Evolutionary conservation across 2,888 invertebrate species (phyloP).

Genomic region (Boloria euphrosyne): DNA sequence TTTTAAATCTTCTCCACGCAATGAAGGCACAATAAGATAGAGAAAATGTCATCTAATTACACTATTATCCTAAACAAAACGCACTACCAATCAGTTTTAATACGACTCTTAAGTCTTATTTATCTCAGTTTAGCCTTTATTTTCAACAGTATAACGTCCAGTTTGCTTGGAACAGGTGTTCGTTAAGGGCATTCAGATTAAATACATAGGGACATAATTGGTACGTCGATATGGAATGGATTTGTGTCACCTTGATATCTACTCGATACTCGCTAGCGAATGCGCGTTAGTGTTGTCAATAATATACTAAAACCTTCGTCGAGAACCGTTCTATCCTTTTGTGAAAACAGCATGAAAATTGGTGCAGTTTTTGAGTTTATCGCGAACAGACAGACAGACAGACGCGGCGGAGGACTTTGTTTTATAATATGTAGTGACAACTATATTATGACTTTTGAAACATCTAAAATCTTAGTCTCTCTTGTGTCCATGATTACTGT

Average conservation of each 20-base stretch:
- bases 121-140: constrained; percentile 13
- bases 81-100: constrained; percentile 3
- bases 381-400: too few species aligned
- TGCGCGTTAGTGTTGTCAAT: neutral
- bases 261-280: constrained; percentile 13
- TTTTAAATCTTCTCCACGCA: neutral
- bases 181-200: constrained; percentile 36
- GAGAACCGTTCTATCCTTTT: too few species aligned
- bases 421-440: too few species aligned
- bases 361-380: too few species aligned
- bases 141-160: constrained; percentile 3
- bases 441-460: too few species aligned
- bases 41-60: constrained; percentile 2
- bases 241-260: neutral
- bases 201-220: constrained; percentile 38
- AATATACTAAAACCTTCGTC: too few species aligned
- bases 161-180: constrained; percentile 10
- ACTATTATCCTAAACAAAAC: constrained; percentile 2
- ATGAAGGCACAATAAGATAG: neutral
- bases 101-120: neutral
- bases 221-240: constrained; percentile 34
- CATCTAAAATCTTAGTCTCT: too few species aligned
- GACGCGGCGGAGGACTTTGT: too few species aligned
- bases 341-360: too few species aligned
- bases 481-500: too few species aligned